Base-by-base conservation (phyloP, 2,888 invertebrate species). In the Scaptomyza reducta region DNA sequence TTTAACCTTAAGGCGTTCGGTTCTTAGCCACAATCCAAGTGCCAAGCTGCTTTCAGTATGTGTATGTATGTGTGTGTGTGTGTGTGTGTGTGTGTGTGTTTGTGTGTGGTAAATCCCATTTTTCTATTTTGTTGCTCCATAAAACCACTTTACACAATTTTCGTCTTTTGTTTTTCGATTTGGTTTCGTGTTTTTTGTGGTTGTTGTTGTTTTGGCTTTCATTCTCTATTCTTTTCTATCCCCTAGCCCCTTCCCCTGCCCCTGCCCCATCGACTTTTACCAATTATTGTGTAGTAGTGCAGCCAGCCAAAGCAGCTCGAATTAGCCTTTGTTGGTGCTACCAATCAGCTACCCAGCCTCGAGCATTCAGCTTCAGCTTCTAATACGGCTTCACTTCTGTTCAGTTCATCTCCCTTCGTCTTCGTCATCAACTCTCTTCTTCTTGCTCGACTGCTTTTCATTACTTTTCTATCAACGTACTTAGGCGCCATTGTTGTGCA, bases 71-170 rank as follows among this genome's bases (percentile, higher is more conserved):
- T 60, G 58, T 70, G 54, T 71, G 60, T 68, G 63, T 84, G 79
- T 79, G 77, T 27, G 27, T 27, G 27, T 31, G 10, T 62, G 14
- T 58, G 29, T 68, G 44, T 68, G n/a, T 60, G 56, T 70, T 51
- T 71, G 60, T 68, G 61, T 84, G 79, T 79, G 77, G 87, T 86
- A 86, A 86, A 88, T 88, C 85, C 87, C 74, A 86, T 86, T 86
- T 86, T 86, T 86, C 85, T 86, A 85, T 85, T 88, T 88, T 88
- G 87, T 83, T 86, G 87, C 79, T 74, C 84, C 81, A 86, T 86
- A 86, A 86, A 88, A 85, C 85, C 88, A 88, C 85, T 86, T 86
- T 88, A 86, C 81, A 86, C 85, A 84, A 84, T 88, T 86, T 87
- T 84, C 88, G 88, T 84, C 86, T 86, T 87, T 87, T 86, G 84